Evolutionary conservation across 2,888 invertebrate genomes (phyloP).

Genomic region (Aporophyla nigra): DNA sequence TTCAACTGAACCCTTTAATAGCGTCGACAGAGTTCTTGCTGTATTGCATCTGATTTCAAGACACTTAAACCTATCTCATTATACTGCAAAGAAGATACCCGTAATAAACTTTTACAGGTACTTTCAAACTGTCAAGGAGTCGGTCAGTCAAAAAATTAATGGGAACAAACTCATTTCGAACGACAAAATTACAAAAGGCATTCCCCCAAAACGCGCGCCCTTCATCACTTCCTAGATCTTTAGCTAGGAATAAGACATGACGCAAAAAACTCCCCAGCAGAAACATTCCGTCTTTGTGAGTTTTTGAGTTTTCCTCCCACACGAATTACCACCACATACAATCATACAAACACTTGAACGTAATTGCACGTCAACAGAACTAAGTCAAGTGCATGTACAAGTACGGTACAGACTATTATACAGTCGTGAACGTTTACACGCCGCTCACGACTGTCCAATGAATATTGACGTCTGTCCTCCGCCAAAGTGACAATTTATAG

Average conservation of each 20-base stretch:
- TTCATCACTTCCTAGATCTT: too few species aligned
- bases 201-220: too few species aligned
- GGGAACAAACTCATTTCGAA: too few species aligned
- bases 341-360: background rate
- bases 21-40: too few species aligned
- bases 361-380: constrained; percentile 30
- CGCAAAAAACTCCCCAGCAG: too few species aligned
- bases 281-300: background rate
- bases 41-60: too few species aligned
- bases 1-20: background rate
- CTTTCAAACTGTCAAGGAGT: background rate
- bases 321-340: background rate
- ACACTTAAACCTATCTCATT: too few species aligned
- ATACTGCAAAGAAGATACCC: too few species aligned
- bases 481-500: constrained; percentile 72
- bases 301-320: background rate
- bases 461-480: constrained; percentile 71
- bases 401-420: constrained; percentile 71
- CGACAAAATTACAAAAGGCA: too few species aligned
- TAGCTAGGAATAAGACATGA: too few species aligned
- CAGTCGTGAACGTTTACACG: constrained; percentile 51
- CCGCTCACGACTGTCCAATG: constrained; percentile 69
- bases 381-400: constrained; percentile 66
- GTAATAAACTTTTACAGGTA: background rate
- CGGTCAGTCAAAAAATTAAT: too few species aligned